Evolutionary conservation across 2,113 vertebrate genomes (phyloP), one percentile per base, ranked within the genome.

Genomic region (Halcyon senegalensis): DNA sequence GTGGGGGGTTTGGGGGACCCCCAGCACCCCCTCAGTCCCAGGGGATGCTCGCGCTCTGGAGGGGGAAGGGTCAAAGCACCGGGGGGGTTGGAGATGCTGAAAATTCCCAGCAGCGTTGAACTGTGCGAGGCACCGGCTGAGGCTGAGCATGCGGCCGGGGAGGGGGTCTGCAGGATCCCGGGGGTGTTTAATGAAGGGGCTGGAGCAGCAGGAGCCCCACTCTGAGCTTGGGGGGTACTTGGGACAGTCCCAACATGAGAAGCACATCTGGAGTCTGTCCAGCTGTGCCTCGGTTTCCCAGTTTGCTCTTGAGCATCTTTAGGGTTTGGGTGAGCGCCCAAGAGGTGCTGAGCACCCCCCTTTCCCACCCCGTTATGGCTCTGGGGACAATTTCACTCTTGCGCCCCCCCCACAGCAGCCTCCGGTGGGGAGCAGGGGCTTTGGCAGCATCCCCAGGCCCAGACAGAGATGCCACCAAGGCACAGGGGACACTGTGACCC

Each of bases 31-130:
- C 35, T 48, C 11, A 23, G 23, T 50, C 44, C 43, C 64, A 15
- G 30, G 13, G 11, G 9, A 46, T 46, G 30, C 15, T 31, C 41
- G 21, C 33, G 11, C 44, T 69, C 23, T 10, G 8, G 27, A 6
- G 13, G 5, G 1, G 73, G 50, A 9, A 28, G 33, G 16, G 0
- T 1, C n/a, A 12, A 25, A 51, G 59, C 2, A 2, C n/a, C 0
- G 15, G 31, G 43, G 3, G 7, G 43, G 37, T 0, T 0, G 51
- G 56, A 63, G 67, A 59, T 3, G 33, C 33, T 2, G 2, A 31
- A 30, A 39, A 80, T 77, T 51, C 59, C 68, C 21, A 3, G 48
- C 46, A 16, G 60, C 2, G 4, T 3, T 2, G 92, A n/a, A 5
- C 0, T 0, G 67, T 19, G 18, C 2, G 63, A 46, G 44, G 39